phyloP scores from a whole-genome alignment of 2,888 invertebrate species.

The Eristalinus sepulchralis region DNA sequence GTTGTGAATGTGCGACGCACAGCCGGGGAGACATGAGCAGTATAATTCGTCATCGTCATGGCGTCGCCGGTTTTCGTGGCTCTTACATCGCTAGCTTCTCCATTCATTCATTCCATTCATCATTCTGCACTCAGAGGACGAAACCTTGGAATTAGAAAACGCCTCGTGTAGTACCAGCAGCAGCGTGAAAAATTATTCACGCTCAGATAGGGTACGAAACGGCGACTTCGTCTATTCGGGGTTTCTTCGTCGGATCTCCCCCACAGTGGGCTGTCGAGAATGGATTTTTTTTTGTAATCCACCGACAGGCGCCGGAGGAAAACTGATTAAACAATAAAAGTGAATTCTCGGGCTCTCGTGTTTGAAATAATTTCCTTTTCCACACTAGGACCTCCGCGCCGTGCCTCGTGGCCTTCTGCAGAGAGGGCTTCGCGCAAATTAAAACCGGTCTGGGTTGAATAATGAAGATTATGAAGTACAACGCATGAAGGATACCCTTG shows the following conservation, averaged over 20 bases:
- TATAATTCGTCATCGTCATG: slow-evolving; percentile 27
- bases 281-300: background rate
- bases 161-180: background rate
- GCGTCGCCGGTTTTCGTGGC: slow-evolving; percentile 19
- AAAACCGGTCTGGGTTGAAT: slow-evolving; percentile 31
- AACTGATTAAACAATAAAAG: slow-evolving; percentile 64
- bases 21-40: background rate
- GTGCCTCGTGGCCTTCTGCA: background rate
- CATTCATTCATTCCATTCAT: slow-evolving; percentile 19
- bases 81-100: background rate
- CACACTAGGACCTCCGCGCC: background rate
- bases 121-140: background rate
- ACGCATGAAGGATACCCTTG: slow-evolving; percentile 23
- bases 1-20: background rate
- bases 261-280: background rate
- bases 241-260: slow-evolving; percentile 5
- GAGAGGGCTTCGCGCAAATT: slow-evolving; percentile 23
- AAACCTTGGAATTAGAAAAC: background rate
- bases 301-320: slow-evolving; percentile 29
- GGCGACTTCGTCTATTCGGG: slow-evolving; percentile 2
- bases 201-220: background rate
- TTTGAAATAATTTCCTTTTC: slow-evolving; percentile 42
- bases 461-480: slow-evolving; percentile 40
- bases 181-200: slow-evolving; percentile 25
- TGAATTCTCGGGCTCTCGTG: slow-evolving; percentile 45